Conservation (phyloP, 2,888 invertebrate genomes). For the Xylocampa areola region DNA sequence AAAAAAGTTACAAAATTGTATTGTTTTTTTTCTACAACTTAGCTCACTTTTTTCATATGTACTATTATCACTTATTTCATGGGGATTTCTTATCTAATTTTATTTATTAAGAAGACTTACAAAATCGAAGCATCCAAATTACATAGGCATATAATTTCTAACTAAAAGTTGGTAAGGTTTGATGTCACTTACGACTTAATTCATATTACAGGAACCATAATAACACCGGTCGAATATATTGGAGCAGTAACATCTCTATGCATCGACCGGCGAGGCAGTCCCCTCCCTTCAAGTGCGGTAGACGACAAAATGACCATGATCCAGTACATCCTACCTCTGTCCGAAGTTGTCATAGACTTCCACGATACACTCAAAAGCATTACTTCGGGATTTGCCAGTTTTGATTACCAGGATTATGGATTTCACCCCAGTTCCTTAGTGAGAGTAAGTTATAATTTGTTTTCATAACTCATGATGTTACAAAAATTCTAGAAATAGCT, state of each 20-base stretch:
- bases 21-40: too few relatives aligned
- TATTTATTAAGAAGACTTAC: too few relatives aligned
- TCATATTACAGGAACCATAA: constrained; percentile 92
- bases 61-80: too few relatives aligned
- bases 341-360: constrained; percentile 98
- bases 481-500: not conserved
- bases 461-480: not conserved
- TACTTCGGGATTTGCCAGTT: constrained; percentile 98
- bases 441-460: constrained; percentile 88
- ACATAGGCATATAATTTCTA: too few relatives aligned
- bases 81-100: too few relatives aligned
- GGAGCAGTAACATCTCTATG: constrained; percentile 93
- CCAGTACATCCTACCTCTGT: constrained; percentile 95
- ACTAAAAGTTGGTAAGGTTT: too few relatives aligned
- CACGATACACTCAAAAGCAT: constrained; percentile 97
- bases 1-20: too few relatives aligned
- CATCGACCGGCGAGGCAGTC: constrained; percentile 91
- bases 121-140: too few relatives aligned
- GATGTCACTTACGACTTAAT: not conserved
- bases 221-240: constrained; percentile 94
- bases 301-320: constrained; percentile 95
- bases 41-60: too few relatives aligned
- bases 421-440: constrained; percentile 94
- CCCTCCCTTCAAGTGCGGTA: constrained; percentile 93
- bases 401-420: constrained; percentile 97